Percentiles rank a stretch among this genome's conserved stretches.
These are phyloP conservation scores for Clitarchus hookeri DNA, from an alignment of 2,888 invertebrate genomes.

Conservation along the genomic window DNA sequence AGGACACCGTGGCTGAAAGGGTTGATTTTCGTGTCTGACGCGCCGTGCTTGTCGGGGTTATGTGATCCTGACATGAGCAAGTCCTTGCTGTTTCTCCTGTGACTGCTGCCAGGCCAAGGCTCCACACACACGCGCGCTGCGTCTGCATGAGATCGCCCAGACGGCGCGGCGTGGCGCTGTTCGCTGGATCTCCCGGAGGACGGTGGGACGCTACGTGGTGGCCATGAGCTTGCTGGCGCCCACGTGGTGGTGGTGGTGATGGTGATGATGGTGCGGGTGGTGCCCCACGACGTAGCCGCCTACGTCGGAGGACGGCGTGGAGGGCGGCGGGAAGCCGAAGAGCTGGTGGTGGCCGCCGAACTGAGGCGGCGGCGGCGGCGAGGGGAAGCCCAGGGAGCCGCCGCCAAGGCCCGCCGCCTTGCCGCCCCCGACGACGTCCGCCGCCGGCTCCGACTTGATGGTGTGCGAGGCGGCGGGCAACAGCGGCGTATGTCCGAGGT, in stretches of 20 bases:
- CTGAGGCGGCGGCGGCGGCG: slow-evolving; percentile 18
- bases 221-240: slow-evolving; percentile 84
- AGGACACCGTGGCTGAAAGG: too few species aligned
- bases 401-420: background rate
- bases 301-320: slow-evolving; percentile 31
- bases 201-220: slow-evolving; percentile 63
- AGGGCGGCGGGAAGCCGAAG: slow-evolving; percentile 32
- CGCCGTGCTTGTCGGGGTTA: too few species aligned
- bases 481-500: slow-evolving; percentile 63
- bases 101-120: too few species aligned
- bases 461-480: slow-evolving; percentile 53
- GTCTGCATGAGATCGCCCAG: too few species aligned
- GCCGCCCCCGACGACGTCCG: slow-evolving; percentile 25
- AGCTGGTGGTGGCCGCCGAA: slow-evolving; percentile 34
- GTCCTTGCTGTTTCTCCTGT: too few species aligned
- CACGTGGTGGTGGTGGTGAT: slow-evolving; percentile 73
- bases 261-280: slow-evolving; percentile 35
- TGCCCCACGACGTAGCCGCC: slow-evolving; percentile 37
- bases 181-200: too few species aligned
- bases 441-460: slow-evolving; percentile 38
- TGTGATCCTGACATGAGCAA: too few species aligned
- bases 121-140: too few species aligned
- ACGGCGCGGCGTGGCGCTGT: too few species aligned
- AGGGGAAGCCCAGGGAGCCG: slow-evolving; percentile 16
- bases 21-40: too few species aligned